Evolutionary conservation across 2,113 vertebrate species (phyloP).

Genomic region (Andinoacara biseriatus): DNA sequence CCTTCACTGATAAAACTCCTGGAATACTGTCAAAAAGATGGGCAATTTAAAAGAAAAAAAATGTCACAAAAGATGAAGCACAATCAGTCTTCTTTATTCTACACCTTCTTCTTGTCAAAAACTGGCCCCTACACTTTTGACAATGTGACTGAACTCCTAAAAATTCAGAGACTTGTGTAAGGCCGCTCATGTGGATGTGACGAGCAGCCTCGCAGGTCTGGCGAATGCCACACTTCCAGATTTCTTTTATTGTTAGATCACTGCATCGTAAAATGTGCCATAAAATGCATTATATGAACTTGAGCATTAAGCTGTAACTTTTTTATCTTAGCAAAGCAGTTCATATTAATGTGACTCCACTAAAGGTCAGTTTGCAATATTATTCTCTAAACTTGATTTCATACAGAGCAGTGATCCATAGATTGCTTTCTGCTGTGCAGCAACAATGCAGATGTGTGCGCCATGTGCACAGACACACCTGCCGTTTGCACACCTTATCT

Average conservation of each 20-base stretch:
- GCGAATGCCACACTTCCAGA: neutral
- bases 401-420: neutral
- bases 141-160: neutral
- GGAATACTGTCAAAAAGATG: neutral
- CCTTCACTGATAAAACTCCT: neutral
- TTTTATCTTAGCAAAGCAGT: neutral
- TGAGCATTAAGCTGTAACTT: neutral
- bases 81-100: conserved; percentile 4
- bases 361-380: neutral
- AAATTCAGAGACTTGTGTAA: neutral
- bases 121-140: neutral
- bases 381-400: neutral
- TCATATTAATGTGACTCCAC: neutral
- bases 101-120: neutral
- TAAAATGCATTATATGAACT: neutral
- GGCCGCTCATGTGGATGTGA: neutral
- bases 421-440: neutral
- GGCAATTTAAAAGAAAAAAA: neutral
- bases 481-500: neutral
- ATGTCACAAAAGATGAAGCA: neutral
- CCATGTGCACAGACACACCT: too few species aligned
- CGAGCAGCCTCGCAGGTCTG: neutral
- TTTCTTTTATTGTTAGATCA: neutral
- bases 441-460: too few species aligned
- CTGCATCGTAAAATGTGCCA: neutral